phyloP scores from a whole-genome alignment of 2,888 invertebrate species.

The Lasioglossum calceatum region DNA sequence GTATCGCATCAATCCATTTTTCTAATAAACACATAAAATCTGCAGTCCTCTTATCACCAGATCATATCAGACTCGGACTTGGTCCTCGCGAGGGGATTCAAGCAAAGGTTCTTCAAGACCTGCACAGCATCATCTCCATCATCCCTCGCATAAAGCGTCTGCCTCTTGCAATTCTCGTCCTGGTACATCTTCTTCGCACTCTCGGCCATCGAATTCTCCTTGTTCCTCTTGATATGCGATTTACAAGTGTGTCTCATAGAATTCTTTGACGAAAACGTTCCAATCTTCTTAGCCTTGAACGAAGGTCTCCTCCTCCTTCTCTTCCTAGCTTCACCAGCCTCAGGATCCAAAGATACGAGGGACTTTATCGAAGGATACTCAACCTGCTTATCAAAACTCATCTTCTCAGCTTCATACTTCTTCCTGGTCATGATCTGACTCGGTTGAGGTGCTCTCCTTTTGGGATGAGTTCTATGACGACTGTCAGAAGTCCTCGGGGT shows the following conservation, averaged over 20 bases:
- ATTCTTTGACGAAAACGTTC: slow-evolving; percentile 66
- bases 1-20: not conserved
- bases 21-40: not conserved
- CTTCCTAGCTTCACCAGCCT: slow-evolving; percentile 31
- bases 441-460: slow-evolving; percentile 59
- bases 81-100: slow-evolving; percentile 81
- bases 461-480: slow-evolving; percentile 60
- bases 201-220: slow-evolving; percentile 51
- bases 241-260: slow-evolving; percentile 47
- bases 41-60: slow-evolving; percentile 72
- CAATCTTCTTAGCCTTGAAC: slow-evolving; percentile 65
- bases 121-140: slow-evolving; percentile 80
- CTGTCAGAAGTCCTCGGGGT: slow-evolving; percentile 36
- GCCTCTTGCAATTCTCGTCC: slow-evolving; percentile 73
- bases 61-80: slow-evolving; percentile 80
- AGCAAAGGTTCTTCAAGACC: slow-evolving; percentile 78
- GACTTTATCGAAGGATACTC: slow-evolving; percentile 53
- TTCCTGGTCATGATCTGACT: slow-evolving; percentile 21
- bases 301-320: slow-evolving; percentile 69
- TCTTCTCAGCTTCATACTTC: not conserved
- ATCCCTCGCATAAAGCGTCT: slow-evolving; percentile 81
- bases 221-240: slow-evolving; percentile 28
- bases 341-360: slow-evolving; percentile 17
- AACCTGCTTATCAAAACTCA: slow-evolving; percentile 14
- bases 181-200: slow-evolving; percentile 43